These are phyloP conservation scores for Nymphicus hollandicus DNA, from an alignment of 2,113 vertebrate species.

Conservation along the genomic window DNA sequence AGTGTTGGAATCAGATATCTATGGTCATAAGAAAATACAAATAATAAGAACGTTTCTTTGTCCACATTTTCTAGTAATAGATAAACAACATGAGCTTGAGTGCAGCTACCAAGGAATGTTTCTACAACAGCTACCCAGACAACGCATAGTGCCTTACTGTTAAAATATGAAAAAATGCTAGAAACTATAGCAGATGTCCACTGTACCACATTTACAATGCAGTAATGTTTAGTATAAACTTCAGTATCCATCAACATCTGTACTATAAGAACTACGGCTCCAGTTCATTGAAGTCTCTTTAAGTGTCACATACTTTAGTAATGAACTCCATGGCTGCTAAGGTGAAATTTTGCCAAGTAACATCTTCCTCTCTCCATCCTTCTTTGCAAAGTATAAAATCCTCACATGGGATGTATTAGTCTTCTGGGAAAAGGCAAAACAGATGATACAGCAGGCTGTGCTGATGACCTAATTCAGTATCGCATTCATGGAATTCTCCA, in stretches of 20 bases:
- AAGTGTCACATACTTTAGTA: not conserved
- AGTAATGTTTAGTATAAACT: not conserved
- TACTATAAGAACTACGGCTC: not conserved
- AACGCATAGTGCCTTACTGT: not conserved
- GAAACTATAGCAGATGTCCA: not conserved
- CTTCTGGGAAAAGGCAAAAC: not conserved
- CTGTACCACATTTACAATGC: not conserved
- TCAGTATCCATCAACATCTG: not conserved
- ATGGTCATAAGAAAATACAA: not conserved
- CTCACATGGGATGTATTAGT: not conserved
- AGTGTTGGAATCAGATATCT: not conserved
- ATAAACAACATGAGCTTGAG: not conserved
- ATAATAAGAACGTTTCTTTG: not conserved
- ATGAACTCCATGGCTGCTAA: not conserved
- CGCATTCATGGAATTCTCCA: not conserved
- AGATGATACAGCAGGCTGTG: not conserved
- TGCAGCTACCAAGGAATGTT: not conserved
- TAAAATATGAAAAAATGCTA: not conserved
- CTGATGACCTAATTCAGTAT: constrained; percentile 6
- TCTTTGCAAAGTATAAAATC: not conserved
- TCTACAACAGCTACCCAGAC: not conserved
- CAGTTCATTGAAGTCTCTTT: not conserved
- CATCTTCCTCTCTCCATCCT: not conserved
- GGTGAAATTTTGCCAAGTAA: not conserved
- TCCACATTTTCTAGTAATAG: not conserved